A percentile compares a stretch with the other conserved stretches of the same genome.
Conservation (phyloP, 2,113 vertebrate species). For the Anguilla japonica region DNA sequence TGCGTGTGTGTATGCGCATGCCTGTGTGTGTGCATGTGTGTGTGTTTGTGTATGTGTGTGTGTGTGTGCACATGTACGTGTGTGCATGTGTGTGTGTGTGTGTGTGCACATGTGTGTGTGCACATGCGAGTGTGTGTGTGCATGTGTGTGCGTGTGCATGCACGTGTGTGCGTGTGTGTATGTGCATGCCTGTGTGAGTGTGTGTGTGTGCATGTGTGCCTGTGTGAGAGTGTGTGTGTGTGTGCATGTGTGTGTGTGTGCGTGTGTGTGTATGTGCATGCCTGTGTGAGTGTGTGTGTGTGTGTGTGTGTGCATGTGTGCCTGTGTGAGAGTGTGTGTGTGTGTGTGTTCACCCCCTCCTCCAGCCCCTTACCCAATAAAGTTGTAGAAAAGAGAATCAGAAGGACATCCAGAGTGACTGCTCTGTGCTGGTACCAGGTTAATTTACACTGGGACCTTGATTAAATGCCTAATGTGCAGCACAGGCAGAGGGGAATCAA, state of each 20-base stretch:
- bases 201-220: no score
- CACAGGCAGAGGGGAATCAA: neutral
- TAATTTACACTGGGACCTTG: conserved; percentile 4
- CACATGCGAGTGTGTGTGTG: neutral
- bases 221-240: no score
- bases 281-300: neutral
- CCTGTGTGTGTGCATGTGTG: neutral
- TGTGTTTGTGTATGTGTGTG: neutral
- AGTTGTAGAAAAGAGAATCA: neutral
- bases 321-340: neutral
- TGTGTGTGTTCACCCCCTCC: neutral
- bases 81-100: no score
- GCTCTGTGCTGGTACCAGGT: neutral
- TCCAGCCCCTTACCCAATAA: neutral
- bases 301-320: neutral
- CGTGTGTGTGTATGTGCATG: neutral
- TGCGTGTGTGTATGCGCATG: no score
- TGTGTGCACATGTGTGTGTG: no score
- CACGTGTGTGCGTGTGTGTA: neutral
- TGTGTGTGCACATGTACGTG: no score
- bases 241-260: no score
- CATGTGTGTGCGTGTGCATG: neutral
- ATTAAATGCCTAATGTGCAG: conserved; percentile 28
- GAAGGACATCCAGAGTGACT: neutral
- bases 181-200: no score